Evolutionary conservation across 2,888 invertebrate genomes (phyloP).

Genomic region (Drosophila paucipuncta): DNA sequence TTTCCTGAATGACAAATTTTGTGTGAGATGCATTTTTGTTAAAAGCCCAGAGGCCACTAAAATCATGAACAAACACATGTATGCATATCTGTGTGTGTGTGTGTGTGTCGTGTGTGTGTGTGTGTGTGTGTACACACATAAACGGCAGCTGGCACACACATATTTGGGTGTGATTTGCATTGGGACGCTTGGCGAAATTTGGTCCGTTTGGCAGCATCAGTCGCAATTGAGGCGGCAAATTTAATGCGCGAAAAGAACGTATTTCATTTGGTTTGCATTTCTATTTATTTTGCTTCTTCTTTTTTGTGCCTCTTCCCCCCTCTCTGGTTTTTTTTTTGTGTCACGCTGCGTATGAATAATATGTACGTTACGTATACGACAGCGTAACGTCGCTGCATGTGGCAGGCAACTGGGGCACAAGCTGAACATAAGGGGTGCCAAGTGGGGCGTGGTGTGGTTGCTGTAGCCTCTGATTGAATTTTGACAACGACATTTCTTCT

Average conservation of each 20-base stretch:
- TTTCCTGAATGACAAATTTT: conserved; percentile 65
- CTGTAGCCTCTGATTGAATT: conserved; percentile 48
- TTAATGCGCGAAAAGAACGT: conserved; percentile 69
- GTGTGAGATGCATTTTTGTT: conserved; percentile 65
- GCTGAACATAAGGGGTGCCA: conserved; percentile 7
- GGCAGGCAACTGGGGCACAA: conserved; percentile 36
- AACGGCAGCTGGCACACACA: conserved; percentile 5
- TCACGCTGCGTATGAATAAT: conserved; percentile 79
- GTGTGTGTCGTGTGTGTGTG: neutral
- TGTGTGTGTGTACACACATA: neutral
- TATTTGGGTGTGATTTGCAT: conserved; percentile 51
- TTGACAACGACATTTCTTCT: conserved; percentile 25
- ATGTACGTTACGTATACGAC: conserved; percentile 68
- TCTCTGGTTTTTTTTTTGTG: conserved; percentile 30
- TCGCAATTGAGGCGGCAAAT: conserved; percentile 71
- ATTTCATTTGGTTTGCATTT: conserved; percentile 60
- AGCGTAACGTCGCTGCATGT: conserved; percentile 57
- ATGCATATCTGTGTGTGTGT: neutral
- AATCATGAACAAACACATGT: conserved; percentile 37
- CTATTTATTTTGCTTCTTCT: conserved; percentile 7
- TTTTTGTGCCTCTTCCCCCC: neutral
- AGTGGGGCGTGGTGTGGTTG: neutral
- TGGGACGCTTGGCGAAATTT: conserved; percentile 38
- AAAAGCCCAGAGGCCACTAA: conserved; percentile 50
- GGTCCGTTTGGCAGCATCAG: conserved; percentile 48